Conservation (phyloP, 2,113 vertebrate species). For the Sula dactylatra region DNA sequence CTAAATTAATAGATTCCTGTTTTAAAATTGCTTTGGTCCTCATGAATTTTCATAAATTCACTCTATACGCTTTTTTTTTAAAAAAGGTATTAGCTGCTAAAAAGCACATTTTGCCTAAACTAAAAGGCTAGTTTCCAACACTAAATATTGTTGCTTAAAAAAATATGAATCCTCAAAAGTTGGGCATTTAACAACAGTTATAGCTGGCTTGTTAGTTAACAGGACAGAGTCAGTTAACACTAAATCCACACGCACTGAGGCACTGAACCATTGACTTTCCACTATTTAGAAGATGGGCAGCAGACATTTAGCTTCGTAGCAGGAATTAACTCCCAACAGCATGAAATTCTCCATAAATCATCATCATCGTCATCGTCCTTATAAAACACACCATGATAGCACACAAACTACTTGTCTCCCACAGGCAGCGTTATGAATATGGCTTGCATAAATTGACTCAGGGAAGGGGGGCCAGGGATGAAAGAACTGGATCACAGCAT, state of each 20-base stretch:
- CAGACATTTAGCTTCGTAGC: slow-evolving; percentile 37
- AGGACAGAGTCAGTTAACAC: slow-evolving; percentile 61
- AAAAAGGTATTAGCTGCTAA: slow-evolving; percentile 72
- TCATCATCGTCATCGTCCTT: slow-evolving; percentile 4
- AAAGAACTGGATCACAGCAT: background rate
- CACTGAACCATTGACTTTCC: slow-evolving; percentile 51
- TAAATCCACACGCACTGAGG: slow-evolving; percentile 45
- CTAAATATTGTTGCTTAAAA: slow-evolving; percentile 71
- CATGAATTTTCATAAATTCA: slow-evolving; percentile 77
- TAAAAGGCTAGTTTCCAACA: slow-evolving; percentile 68
- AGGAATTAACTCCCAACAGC: slow-evolving; percentile 29
- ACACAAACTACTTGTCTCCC: slow-evolving; percentile 44
- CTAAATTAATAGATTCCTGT: slow-evolving; percentile 84
- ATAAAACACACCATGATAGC: slow-evolving; percentile 11
- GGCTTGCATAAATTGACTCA: background rate
- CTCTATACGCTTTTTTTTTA: slow-evolving; percentile 69
- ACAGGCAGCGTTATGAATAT: slow-evolving; percentile 6
- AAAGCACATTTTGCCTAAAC: slow-evolving; percentile 74
- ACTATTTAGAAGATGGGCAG: slow-evolving; percentile 38
- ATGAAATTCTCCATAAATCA: slow-evolving; percentile 17
- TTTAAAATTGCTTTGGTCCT: slow-evolving; percentile 83
- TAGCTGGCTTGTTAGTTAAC: slow-evolving; percentile 69
- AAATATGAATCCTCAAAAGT: slow-evolving; percentile 68
- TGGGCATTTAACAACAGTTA: slow-evolving; percentile 59
- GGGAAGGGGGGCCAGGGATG: background rate